Evolutionary conservation across 2,113 vertebrate species (phyloP).

Genomic region (Leptobrachium ailaonicum): DNA sequence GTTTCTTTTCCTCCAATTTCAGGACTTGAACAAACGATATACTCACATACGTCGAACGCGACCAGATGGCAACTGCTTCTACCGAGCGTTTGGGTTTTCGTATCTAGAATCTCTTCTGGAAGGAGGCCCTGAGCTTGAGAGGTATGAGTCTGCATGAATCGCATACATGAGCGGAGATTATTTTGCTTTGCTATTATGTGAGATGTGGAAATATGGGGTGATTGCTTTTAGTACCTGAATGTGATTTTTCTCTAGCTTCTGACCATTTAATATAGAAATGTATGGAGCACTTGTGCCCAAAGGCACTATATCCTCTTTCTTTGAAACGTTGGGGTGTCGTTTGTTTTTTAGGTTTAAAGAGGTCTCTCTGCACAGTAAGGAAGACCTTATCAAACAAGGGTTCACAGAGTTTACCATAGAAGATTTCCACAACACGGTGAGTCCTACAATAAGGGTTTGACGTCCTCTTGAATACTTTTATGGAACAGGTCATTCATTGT

Average conservation of each 20-base stretch:
- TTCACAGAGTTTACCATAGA: constrained; percentile 94
- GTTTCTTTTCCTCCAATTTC: not conserved
- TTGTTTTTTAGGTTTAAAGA: constrained; percentile 80
- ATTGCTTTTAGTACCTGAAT: no score
- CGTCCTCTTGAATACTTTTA: not conserved
- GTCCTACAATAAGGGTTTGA: constrained; percentile 44
- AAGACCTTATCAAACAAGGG: constrained; percentile 86
- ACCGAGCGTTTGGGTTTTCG: constrained; percentile 89
- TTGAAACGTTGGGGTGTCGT: no score
- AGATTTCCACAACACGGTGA: constrained; percentile 92
- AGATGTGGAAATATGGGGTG: no score
- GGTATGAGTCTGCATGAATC: constrained; percentile 58
- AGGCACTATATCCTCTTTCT: no score
- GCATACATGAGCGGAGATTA: no score
- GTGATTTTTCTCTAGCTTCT: no score
- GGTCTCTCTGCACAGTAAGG: constrained; percentile 87
- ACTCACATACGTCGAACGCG: constrained; percentile 87
- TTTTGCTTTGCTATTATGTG: no score
- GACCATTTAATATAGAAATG: no score
- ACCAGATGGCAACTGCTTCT: constrained; percentile 93
- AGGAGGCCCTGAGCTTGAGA: constrained; percentile 85
- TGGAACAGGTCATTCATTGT: no score
- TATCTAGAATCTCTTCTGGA: constrained; percentile 88
- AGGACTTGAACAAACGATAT: constrained; percentile 92
- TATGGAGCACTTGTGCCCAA: no score